Evolutionary conservation across 2,888 invertebrate species (phyloP), one percentile per base, ranked within the genome.

Genomic region (Gryllus longicercus): DNA sequence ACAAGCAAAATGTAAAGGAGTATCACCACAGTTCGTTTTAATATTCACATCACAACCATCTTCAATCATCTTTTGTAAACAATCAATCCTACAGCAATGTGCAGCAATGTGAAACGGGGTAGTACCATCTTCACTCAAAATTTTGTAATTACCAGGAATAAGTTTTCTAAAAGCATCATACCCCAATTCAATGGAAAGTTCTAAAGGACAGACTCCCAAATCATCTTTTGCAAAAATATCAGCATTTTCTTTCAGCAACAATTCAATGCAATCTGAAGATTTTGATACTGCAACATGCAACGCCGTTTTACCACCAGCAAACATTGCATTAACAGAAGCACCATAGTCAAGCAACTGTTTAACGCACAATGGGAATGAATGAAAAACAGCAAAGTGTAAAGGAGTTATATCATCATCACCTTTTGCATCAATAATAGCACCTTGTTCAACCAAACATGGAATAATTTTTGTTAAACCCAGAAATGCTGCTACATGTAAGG

Each of bases 211-310:
- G n/a, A 63, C n/a, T 4, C 63, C 63, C n/a, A 18, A 4, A 5
- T 63, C 63, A 63, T 63, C n/a, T 63, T 63, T n/a, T 63, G 63
- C 63, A 63, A 63, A 63, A 63, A 63, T 63, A 63, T 63, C 63
- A 18, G 63, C 63, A 16, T 63, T 63, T 63, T 63, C 16, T 63
- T 63, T 63, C n/a, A 63, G n/a, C 63, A 63, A n/a, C 14, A 63
- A 18, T 4, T 63, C 63, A 63, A 63, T 63, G n/a, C 63, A 63
- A 63, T 63, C 63, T 63, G n/a, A 18, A 18, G 63, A 63, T n/a
- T 63, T 63, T 4, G 63, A 63, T 63, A 63, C 63, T 18, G 63
- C 63, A 18, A 63, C 63, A 63, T 63, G 63, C 16, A 63, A n/a
- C 4, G 63, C 63, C 12, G 63, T 63, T 63, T 63, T 63, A 14